A percentile compares a stretch with the other conserved stretches of the same genome.
These are phyloP conservation scores for Pangasius sanitwongsei DNA, from an alignment of 2,797 vertebrate species.

Conservation along the genomic window DNA sequence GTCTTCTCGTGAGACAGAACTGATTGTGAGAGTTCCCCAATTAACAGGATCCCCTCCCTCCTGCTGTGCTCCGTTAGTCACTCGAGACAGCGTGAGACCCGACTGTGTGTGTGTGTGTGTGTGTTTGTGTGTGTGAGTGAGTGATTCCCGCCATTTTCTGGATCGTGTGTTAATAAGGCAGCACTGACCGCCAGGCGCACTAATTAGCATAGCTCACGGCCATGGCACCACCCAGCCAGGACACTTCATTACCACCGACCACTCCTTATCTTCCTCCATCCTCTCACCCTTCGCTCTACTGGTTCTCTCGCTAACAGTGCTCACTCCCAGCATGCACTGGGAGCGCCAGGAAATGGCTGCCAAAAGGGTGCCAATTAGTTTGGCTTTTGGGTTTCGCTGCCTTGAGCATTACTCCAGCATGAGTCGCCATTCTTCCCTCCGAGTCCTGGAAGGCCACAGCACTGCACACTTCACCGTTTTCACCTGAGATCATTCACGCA, in stretches of 20 bases:
- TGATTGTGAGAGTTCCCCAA: slow-evolving; percentile 65
- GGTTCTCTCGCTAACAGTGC: slow-evolving; percentile 15
- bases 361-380: slow-evolving; percentile 50
- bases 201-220: slow-evolving; percentile 82
- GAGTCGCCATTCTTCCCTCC: background rate
- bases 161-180: slow-evolving; percentile 74
- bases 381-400: background rate
- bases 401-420: background rate
- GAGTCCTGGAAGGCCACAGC: background rate
- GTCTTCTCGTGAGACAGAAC: slow-evolving; percentile 35
- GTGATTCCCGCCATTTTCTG: slow-evolving; percentile 77
- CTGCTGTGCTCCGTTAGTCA: slow-evolving; percentile 72
- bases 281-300: slow-evolving; percentile 19
- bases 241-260: slow-evolving; percentile 78
- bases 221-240: slow-evolving; percentile 71
- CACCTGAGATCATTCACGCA: background rate
- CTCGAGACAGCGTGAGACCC: slow-evolving; percentile 66
- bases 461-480: background rate
- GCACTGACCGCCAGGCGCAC: slow-evolving; percentile 71
- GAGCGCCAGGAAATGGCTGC: slow-evolving; percentile 28
- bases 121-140: slow-evolving; percentile 52
- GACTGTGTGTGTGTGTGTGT: slow-evolving; percentile 50
- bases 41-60: slow-evolving; percentile 77
- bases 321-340: slow-evolving; percentile 37
- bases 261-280: slow-evolving; percentile 61